These are phyloP conservation scores for Ormyrus rosae DNA, from an alignment of 2,888 invertebrate genomes.

Conservation along the genomic window DNA sequence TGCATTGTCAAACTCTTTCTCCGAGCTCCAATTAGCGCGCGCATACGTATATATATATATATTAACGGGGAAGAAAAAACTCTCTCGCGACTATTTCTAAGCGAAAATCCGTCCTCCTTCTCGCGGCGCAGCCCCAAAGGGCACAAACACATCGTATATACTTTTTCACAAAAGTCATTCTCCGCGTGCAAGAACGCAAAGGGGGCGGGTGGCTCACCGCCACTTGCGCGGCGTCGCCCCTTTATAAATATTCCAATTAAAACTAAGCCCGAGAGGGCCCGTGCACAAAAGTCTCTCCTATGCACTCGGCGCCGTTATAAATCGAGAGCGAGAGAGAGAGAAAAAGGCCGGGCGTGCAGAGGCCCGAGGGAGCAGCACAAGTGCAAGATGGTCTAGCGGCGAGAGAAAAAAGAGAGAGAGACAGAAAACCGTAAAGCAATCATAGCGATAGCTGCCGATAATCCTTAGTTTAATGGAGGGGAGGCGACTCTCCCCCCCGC, in stretches of 20 bases:
- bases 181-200: background rate
- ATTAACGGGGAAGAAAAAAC: too few species aligned
- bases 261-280: slow-evolving; percentile 26
- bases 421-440: slow-evolving; percentile 49
- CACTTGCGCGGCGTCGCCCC: slow-evolving; percentile 22
- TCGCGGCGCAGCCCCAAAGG: too few species aligned
- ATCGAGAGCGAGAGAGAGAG: slow-evolving; percentile 47
- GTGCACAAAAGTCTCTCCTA: background rate
- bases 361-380: background rate
- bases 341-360: background rate
- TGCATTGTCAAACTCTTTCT: too few species aligned
- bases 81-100: too few species aligned
- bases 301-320: slow-evolving; percentile 30
- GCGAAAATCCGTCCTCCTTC: too few species aligned
- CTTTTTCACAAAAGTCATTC: too few species aligned
- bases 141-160: too few species aligned
- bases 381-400: background rate
- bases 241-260: slow-evolving; percentile 57
- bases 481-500: background rate
- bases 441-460: slow-evolving; percentile 56
- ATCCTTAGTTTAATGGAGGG: slow-evolving; percentile 52
- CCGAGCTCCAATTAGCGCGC: too few species aligned
- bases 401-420: slow-evolving; percentile 40
- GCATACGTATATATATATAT: too few species aligned
- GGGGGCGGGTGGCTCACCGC: background rate